These are phyloP conservation scores for Cactoblastis cactorum DNA, from an alignment of 2,888 invertebrate genomes.

Conservation along the genomic window DNA sequence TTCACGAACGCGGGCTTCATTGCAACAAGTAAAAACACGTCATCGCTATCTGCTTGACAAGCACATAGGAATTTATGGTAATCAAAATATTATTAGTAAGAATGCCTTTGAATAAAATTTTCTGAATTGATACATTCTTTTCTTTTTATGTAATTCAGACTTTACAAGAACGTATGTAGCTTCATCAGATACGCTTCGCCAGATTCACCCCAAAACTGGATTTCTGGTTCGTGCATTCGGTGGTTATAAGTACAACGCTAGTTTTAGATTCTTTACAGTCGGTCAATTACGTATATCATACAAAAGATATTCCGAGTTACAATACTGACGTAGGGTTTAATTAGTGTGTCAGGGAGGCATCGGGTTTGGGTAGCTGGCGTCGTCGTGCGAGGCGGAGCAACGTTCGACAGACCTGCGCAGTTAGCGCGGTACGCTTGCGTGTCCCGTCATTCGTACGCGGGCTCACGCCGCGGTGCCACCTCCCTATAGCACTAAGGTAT, in stretches of 20 bases:
- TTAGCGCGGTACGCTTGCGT: slow-evolving; percentile 52
- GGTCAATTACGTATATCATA: not conserved
- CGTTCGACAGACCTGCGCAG: slow-evolving; percentile 52
- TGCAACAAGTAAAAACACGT: not conserved
- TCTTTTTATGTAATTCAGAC: too few relatives aligned
- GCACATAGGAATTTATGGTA: not conserved
- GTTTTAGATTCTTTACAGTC: too few relatives aligned
- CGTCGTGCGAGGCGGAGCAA: slow-evolving; percentile 31
- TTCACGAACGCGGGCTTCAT: not conserved
- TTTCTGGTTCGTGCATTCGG: too few relatives aligned
- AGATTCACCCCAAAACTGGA: too few relatives aligned
- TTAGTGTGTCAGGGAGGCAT: slow-evolving; percentile 54
- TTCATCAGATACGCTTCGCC: too few relatives aligned
- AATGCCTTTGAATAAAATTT: too few relatives aligned
- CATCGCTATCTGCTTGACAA: too few relatives aligned
- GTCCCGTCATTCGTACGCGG: slow-evolving; percentile 66
- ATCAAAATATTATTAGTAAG: too few relatives aligned
- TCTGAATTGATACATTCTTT: too few relatives aligned
- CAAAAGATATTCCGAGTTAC: slow-evolving; percentile 31
- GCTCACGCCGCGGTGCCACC: slow-evolving; percentile 61
- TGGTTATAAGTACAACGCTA: too few relatives aligned
- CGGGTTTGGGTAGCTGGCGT: slow-evolving; percentile 37
- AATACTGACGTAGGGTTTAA: slow-evolving; percentile 50
- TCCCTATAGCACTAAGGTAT: slow-evolving; percentile 16
- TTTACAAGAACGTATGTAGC: too few relatives aligned